Evolutionary conservation across 2,888 invertebrate species (phyloP).

Genomic region (Dryococelus australis): DNA sequence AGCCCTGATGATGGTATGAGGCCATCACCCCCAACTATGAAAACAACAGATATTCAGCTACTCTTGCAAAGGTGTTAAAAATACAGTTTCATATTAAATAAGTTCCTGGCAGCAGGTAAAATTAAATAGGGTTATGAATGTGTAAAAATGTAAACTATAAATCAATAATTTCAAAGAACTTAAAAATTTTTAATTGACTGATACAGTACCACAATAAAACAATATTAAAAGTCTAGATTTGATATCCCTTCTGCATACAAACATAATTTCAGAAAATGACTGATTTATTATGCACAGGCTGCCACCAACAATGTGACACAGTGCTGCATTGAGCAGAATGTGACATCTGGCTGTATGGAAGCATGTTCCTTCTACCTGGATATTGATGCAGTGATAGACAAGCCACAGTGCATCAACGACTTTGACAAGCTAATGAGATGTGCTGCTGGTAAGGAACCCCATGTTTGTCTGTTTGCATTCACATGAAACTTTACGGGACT

Average conservation of each 20-base stretch:
- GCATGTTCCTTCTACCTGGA: conserved; percentile 86
- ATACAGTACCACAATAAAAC: no score
- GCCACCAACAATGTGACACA: conserved; percentile 76
- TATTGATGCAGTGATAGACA: conserved; percentile 82
- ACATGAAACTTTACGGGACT: no score
- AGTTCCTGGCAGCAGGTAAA: no score
- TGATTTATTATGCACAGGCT: conserved; percentile 55
- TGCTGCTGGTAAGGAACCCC: conserved; percentile 68
- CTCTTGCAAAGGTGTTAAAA: background rate
- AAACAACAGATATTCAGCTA: background rate
- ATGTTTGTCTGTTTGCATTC: background rate
- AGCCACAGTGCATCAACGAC: conserved; percentile 81
- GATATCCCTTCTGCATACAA: no score
- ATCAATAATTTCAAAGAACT: no score
- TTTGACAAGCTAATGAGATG: conserved; percentile 88
- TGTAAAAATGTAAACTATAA: no score
- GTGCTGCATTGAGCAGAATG: conserved; percentile 83
- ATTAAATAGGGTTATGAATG: no score
- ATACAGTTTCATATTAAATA: no score
- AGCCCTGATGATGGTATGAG: no score
- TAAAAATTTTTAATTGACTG: no score
- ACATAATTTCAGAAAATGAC: no score
- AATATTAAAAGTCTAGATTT: no score
- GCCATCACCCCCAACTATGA: background rate
- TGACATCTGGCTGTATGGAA: conserved; percentile 78